Evolutionary conservation across 2,113 vertebrate genomes (phyloP).

Genomic region (Podilymbus podiceps): DNA sequence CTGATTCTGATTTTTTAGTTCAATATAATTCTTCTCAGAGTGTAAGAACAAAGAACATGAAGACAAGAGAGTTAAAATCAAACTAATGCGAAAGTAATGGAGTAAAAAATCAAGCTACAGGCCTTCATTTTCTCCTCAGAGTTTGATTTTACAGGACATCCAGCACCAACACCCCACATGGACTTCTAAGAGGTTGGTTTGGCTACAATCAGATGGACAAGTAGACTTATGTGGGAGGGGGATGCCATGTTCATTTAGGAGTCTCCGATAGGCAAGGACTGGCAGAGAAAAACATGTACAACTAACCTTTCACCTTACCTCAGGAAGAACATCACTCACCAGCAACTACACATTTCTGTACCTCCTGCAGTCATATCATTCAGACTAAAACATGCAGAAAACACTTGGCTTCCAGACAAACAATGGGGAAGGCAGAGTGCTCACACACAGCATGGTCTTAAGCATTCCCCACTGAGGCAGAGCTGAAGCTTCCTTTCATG

Average conservation of each 20-base stretch:
- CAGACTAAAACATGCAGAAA: neutral
- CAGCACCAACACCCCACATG: neutral
- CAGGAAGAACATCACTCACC: neutral
- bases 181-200: neutral
- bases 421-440: neutral
- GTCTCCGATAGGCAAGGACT: neutral
- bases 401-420: conserved; percentile 9
- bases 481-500: neutral
- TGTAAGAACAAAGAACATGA: neutral
- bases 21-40: neutral
- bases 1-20: neutral
- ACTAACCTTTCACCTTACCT: neutral
- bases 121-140: neutral
- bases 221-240: neutral
- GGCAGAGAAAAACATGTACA: neutral
- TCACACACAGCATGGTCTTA: neutral
- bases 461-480: neutral
- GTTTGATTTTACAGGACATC: neutral
- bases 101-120: neutral
- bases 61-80: neutral
- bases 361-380: neutral
- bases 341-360: neutral
- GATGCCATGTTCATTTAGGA: neutral
- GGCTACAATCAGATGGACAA: neutral
- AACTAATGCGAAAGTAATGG: neutral